Evolutionary conservation across 2,888 invertebrate species (phyloP), one percentile per base, ranked within the genome.

Genomic region (Hipparchia semele): DNA sequence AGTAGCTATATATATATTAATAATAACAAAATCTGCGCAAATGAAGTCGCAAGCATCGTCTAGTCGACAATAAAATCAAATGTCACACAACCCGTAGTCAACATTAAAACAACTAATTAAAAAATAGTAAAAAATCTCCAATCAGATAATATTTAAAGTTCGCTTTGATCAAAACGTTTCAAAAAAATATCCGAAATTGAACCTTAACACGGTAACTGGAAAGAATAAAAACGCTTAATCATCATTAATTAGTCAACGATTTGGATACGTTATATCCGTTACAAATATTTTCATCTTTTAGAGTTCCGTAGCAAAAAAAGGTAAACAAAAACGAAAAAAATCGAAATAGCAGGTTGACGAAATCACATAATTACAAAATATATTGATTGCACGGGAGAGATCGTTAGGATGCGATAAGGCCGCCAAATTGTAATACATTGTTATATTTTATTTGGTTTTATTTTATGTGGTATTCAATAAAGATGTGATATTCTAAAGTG

Each of bases 91-190:
- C 68, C 67, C 62, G 23, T 54, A 13, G 33, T 12, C 53, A 23
- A 61, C 58, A 70, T 59, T 70, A 66, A 69, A 64, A 66, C 68
- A 64, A 68, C 71, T 51, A 62, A 68, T 68, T 68, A 68, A 68
- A 68, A 62, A 66, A 62, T 68, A 51, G 68, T 72, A 64, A 67
- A 72, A 72, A 70, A 60, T 54, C 62, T 61, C 70, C 46, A 62
- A 70, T 70, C 70, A 54, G 70, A 62, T 70, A 62, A 54, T 62
- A 45, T 70, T 54, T 23, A 12, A 62, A 46, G 12, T 60, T 68
- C 53, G 53, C 70, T 70, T 70, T 56, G 62, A 70, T 62, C 70
- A 53, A 70, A 60, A 70, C 7, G 45, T 68, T 56, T 45, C 51
- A 60, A 49, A 7, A 1, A 13, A 54, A n/a, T 53, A 54, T 33